phyloP scores from a whole-genome alignment of 2,797 vertebrate genomes.

The Acrocephalus scirpaceus region DNA sequence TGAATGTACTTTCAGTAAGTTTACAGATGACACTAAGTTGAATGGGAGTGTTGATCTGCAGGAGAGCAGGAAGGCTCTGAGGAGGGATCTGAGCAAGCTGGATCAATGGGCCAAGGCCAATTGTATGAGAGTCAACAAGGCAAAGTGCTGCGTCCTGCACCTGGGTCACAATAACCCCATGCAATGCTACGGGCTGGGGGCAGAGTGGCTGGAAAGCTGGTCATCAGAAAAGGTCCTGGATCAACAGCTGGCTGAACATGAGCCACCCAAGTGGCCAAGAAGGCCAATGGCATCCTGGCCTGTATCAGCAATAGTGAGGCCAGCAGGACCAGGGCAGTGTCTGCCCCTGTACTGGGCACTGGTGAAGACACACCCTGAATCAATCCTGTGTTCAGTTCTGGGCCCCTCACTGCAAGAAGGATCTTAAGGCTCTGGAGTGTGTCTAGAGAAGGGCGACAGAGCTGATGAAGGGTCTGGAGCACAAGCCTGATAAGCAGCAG shows the following conservation, averaged over 20 bases:
- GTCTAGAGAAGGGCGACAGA: background rate
- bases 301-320: background rate
- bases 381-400: background rate
- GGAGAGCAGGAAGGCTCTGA: background rate
- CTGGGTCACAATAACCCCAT: background rate
- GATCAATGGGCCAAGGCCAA: background rate
- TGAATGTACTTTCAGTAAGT: background rate
- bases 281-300: background rate
- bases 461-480: background rate
- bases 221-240: background rate
- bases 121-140: background rate
- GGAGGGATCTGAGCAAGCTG: background rate
- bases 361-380: background rate
- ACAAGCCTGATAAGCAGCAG: background rate
- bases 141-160: fast-evolving
- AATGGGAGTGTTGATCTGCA: background rate
- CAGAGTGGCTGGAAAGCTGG: background rate
- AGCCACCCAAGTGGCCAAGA: background rate
- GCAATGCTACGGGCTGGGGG: background rate
- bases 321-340: background rate
- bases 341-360: background rate
- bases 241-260: background rate
- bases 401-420: background rate
- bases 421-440: background rate
- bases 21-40: background rate